Conservation (phyloP, 2,113 vertebrate genomes). For the Eublepharis macularius region DNA sequence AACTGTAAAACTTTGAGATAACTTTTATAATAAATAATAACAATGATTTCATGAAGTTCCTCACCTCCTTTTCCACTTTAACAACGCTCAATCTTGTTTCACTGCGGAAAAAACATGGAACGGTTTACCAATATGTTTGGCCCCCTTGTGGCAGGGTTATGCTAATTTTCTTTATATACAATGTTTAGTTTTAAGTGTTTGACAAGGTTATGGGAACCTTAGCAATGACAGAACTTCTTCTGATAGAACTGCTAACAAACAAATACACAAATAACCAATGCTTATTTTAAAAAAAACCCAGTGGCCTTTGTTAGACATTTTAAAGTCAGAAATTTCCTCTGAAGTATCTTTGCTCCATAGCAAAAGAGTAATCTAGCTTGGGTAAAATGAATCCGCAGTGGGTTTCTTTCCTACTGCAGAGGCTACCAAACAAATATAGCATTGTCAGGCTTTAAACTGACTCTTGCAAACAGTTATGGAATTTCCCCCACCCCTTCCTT, state of each 20-base stretch:
- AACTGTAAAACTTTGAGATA: too few relatives aligned
- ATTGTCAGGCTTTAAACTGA: background rate
- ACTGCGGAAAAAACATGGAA: too few relatives aligned
- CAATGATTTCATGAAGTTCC: too few relatives aligned
- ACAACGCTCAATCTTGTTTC: too few relatives aligned
- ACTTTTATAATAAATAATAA: too few relatives aligned
- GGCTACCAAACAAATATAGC: background rate
- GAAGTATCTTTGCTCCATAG: fast-evolving
- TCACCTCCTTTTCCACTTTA: too few relatives aligned
- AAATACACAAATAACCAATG: background rate
- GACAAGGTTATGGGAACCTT: too few relatives aligned
- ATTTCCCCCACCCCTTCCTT: background rate
- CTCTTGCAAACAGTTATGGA: constrained; percentile 3
- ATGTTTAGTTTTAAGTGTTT: too few relatives aligned
- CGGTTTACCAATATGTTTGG: too few relatives aligned
- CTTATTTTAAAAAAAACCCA: background rate
- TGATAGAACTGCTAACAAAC: background rate
- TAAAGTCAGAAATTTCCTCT: background rate
- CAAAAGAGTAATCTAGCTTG: background rate
- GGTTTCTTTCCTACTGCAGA: background rate
- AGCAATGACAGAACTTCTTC: background rate
- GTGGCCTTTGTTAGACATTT: background rate
- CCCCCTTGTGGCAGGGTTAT: too few relatives aligned
- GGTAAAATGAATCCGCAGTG: constrained; percentile 14
- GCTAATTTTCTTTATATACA: too few relatives aligned